Base-by-base conservation (phyloP, 2,888 invertebrate genomes). In the Germaria angustata region DNA sequence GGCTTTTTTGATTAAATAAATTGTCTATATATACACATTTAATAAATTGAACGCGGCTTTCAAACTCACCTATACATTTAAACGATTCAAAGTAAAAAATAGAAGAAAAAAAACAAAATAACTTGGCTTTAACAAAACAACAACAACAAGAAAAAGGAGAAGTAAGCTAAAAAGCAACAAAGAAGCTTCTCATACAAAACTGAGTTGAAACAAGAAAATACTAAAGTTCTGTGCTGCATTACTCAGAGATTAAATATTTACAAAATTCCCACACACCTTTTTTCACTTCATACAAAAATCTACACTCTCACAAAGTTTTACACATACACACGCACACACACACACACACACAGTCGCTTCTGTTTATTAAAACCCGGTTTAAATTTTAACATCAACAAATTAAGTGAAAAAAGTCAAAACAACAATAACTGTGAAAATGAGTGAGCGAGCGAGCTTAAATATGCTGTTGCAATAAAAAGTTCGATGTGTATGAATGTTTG, bases 191-290 rank as follows among this genome's bases (percentile, higher is more conserved):
- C 63, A 44, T 59, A 57, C 49, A 57, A 59, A 76, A 39, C 53
- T 39, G 49, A 77, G 77, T 63, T 53, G 13, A 32, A 46, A 55
- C n/a, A 41, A 49, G 36, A 69, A 69, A 15, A 20, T 46, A 53
- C 17, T 39, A 39, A 77, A 80, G 72, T 80, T 80, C 72, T 80
- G 53, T 32, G 20, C 28, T 20, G 22, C 20, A 71, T 65, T 66
- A 59, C 66, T 72, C 65, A 72, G 72, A 73, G 66, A 66, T 34
- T 36, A 73, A 73, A 72, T 61, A 72, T 66, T 72, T 61, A 53
- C 17, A 22, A 79, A 75, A 82, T 76, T 79, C 78, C 82, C 78
- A 79, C 82, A 82, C 75, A 82, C 82, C 78, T 79, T 69, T 65
- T 69, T 57, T 15, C 49, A n/a, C 36, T 17, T 49, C 32, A 39